Evolutionary conservation across 2,113 vertebrate genomes (phyloP), one percentile per base, ranked within the genome.

Genomic region (Tauraco erythrolophus): DNA sequence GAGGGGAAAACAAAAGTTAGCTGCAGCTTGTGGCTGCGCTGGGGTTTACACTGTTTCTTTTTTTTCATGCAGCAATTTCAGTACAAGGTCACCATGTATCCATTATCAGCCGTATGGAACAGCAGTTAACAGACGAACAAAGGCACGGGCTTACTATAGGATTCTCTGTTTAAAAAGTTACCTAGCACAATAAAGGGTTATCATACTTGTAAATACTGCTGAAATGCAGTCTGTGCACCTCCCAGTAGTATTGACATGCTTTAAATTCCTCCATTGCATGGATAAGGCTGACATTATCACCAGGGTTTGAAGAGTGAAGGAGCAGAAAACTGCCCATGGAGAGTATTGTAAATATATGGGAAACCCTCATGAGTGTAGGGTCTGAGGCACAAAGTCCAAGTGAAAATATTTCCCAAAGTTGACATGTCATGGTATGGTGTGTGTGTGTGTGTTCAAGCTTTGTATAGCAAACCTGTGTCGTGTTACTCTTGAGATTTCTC

Each of bases 161-260:
- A 92, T 89, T 85, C 77, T 78, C 89, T 92, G 92, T 95, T 97
- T 96, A 96, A 97, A 96, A 97, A 93, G 96, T 97, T 98, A 96
- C 95, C 85, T 69, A 43, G 89, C 93, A 83, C 95, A 94, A 95
- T 97, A 82, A 95, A 91, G 91, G 83, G 84, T 97, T 97, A 96
- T 96, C 94, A 74, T 94, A 89, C 68, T 72, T 86, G 94, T 94
- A 94, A 97, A 97, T 94, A 92, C 58, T 56, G 75, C 74, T 94
- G 94, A 82, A 94, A 92, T 81, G 84, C 43, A 83, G 81, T 31
- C 70, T 78, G 66, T 86, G 81, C 93, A 75, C 80, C 75, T 96
- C 91, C 77, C 57, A 56, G 50, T 84, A 51, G 71, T 83, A 91
- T 46, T 95, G 83, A 72, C 94, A 74, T 77, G 88, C 88, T 96